Percentiles rank a stretch among this genome's conserved stretches.
Conservation (phyloP, 2,888 invertebrate species). For the Agonopterix alstromeriana region DNA sequence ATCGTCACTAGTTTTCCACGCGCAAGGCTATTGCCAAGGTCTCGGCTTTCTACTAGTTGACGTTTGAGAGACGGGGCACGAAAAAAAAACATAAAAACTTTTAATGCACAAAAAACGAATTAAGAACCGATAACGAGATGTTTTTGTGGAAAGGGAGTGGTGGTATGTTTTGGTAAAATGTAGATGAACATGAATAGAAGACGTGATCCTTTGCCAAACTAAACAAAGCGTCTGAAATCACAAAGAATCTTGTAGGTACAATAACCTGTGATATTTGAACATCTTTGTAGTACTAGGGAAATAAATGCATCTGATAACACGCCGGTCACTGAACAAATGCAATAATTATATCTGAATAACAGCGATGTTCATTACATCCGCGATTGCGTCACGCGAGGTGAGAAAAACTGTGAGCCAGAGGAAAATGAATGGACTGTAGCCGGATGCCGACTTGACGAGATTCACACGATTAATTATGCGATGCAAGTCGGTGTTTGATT, state of each 20-base stretch:
- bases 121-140: too few species aligned
- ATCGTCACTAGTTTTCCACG: conserved; percentile 62
- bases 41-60: conserved; percentile 53
- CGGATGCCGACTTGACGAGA: conserved; percentile 45
- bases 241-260: too few species aligned
- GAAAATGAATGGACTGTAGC: conserved; percentile 65
- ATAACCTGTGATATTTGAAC: too few species aligned
- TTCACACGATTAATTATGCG: conserved; percentile 57
- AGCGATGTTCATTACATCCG: conserved; percentile 37
- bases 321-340: neutral
- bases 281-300: too few species aligned
- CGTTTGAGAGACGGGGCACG: conserved; percentile 10
- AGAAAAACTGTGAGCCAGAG: conserved; percentile 57
- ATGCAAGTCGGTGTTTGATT: conserved; percentile 21
- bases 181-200: too few species aligned
- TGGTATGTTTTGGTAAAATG: too few species aligned
- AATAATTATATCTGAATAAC: conserved; percentile 1
- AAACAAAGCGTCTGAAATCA: too few species aligned
- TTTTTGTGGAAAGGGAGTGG: too few species aligned
- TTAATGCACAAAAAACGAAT: neutral
- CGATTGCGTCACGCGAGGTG: conserved; percentile 55
- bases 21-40: conserved; percentile 72
- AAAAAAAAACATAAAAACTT: conserved; percentile 7
- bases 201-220: too few species aligned
- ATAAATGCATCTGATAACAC: too few species aligned